Percentiles rank a stretch among this genome's conserved stretches.
Conservation (phyloP, 2,888 invertebrate species). For the Pseudococcus longispinus region DNA sequence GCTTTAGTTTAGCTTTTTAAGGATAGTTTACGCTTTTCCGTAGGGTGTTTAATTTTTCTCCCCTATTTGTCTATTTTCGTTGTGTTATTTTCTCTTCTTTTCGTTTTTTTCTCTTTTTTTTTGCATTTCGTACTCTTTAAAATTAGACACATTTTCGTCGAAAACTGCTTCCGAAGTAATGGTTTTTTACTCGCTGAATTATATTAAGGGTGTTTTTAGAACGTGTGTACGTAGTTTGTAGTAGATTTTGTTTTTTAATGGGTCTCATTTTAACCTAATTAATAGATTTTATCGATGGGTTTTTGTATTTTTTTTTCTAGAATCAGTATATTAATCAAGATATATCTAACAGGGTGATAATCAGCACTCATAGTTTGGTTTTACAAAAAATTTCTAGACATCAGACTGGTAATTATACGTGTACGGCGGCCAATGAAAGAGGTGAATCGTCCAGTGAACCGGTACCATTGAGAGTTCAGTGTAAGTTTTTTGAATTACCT, state of each 20-base stretch:
- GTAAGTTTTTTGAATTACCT: constrained; percentile 68
- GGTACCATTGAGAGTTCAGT: constrained; percentile 83
- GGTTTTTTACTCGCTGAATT: not conserved
- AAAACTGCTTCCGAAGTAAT: not conserved
- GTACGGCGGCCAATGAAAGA: constrained; percentile 85
- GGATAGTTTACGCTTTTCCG: constrained; percentile 29
- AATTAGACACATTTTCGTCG: not conserved
- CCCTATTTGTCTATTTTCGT: not conserved
- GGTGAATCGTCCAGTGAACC: constrained; percentile 88
- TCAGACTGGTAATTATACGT: constrained; percentile 86
- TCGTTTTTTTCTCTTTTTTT: not conserved
- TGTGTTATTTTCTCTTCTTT: not conserved
- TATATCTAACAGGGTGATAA: constrained; percentile 83
- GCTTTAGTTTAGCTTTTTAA: constrained; percentile 45
- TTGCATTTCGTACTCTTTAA: not conserved
- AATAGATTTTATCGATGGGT: not conserved
- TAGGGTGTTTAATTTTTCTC: constrained; percentile 27
- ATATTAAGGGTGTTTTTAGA: not conserved
- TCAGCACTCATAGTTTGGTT: constrained; percentile 90
- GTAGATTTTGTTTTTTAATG: not conserved
- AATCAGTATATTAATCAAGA: constrained; percentile 82
- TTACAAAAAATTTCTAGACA: constrained; percentile 86
- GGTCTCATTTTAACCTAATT: not conserved
- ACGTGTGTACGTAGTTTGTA: not conserved
- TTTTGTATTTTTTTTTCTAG: constrained; percentile 64